Evolutionary conservation across 2,113 vertebrate species (phyloP), one percentile per base, ranked within the genome.

Genomic region (Myotis yumanensis): DNA sequence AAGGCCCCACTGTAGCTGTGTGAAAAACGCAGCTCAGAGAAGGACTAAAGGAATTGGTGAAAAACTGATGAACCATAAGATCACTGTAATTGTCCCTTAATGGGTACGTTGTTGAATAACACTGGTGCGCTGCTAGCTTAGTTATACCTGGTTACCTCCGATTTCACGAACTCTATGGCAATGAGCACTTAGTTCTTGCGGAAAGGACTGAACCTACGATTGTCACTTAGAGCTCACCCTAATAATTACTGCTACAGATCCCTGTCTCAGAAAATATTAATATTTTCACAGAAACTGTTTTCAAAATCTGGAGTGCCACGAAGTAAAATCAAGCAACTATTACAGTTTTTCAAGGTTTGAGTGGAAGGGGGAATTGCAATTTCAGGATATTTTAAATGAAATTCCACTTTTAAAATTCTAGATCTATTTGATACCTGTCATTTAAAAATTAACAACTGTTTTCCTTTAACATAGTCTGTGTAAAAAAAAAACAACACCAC

Each of bases 381-480:
- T 79, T 16, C 40, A 20, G 43, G 57, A 59, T 80, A 66, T 89
- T 94, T 62, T 43, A 91, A 95, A 87, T 94, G 73, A 97, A 92
- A 81, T 83, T 73, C 32, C 87, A 52, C 59, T 91, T 95, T 73
- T 66, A 90, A 96, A 96, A 95, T 71, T 95, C 25, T 89, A 40
- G 30, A 89, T 95, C 43, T 72, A 30, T 51, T 89, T 81, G 89
- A 97, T 97, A 83, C 93, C 37, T 96, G 84, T 93, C 85, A 76
- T 92, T 97, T 96, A 77, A 93, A 96, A 97, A 97, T 93, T 96
- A 97, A 96, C 96, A 92, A 96, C 73, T 95, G 92, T 94, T 97
- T 97, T 93, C 89, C 89, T 89, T 92, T 73, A 84, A 87, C n/a
- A 48, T 91, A 93, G 95, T 84, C 96, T 97, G 92, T 94, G 93